Evolutionary conservation across 2,113 vertebrate species (phyloP), one percentile per base, ranked within the genome.

Genomic region (Planiliza haematocheilus): DNA sequence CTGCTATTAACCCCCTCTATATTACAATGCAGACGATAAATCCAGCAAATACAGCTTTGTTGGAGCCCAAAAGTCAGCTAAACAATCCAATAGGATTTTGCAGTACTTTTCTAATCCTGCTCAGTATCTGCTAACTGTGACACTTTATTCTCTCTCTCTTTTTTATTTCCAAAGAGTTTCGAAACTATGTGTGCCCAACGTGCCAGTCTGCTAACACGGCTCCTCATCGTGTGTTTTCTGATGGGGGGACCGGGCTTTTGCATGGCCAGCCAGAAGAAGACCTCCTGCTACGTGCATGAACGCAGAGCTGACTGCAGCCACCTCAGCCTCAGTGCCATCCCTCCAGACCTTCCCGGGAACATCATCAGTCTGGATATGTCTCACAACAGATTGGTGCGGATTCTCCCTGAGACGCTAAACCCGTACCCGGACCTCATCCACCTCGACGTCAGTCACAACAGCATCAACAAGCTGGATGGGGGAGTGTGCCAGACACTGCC

Each of bases 231-330:
- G 0, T 83, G 72, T 38, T 2, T 77, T 0, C 21, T 43, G 46
- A 36, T 18, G 39, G 66, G 56, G 38, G 66, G 56, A 16, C 36
- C 7, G 0, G 9, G 6, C 9, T 2, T 8, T 3, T 63, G 52
- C 10, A 7, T 12, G 10, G 7, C 64, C 1, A 49, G 20, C 8
- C 57, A 46, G 14, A 90, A 75, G 82, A 91, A 79, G 78, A 81
- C 80, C 6, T 84, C 79, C 12, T 99, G 98, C 80, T 42, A 1
- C 0, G 88, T 97, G 43, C 78, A 41, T 41, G 58, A 84, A 0
- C 81, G 83, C 67, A 81, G 51, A 39, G 98, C 96, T 1, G 96
- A 99, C 89, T 99, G 98, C 83, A 96, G 95, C 73, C 98, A 96
- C 69, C 89, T 95, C 67, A 95, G 93, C 38, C 91, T 99, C 69